Conservation (phyloP, 2,113 vertebrate genomes). For the Cariama cristata region DNA sequence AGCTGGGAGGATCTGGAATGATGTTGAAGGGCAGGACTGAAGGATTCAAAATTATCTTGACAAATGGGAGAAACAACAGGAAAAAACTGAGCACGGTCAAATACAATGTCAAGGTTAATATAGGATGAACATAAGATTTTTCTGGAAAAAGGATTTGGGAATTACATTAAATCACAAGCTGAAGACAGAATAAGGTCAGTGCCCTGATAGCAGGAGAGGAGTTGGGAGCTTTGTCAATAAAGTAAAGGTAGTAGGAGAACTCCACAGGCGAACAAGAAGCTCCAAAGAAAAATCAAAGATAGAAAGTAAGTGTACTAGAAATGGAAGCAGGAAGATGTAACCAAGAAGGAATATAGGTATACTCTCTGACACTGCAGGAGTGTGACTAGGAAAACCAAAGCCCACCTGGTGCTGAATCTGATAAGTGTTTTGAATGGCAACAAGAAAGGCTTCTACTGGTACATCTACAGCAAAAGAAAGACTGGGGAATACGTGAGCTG, state of each 20-base stretch:
- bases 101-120: background rate
- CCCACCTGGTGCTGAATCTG: background rate
- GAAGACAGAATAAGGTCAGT: background rate
- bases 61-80: background rate
- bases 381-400: background rate
- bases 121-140: background rate
- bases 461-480: background rate
- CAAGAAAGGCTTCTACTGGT: background rate
- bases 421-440: background rate
- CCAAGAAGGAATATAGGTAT: background rate
- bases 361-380: background rate
- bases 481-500: background rate
- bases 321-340: background rate
- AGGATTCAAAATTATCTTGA: background rate
- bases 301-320: background rate
- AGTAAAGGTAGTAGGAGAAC: background rate
- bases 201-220: background rate
- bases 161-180: background rate
- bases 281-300: background rate
- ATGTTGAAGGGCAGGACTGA: background rate
- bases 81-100: background rate
- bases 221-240: background rate
- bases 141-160: background rate
- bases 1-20: background rate
- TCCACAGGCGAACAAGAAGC: background rate